Evolutionary conservation across 2,888 invertebrate species (phyloP), one percentile per base, ranked within the genome.

Genomic region (Limnephilus marmoratus): DNA sequence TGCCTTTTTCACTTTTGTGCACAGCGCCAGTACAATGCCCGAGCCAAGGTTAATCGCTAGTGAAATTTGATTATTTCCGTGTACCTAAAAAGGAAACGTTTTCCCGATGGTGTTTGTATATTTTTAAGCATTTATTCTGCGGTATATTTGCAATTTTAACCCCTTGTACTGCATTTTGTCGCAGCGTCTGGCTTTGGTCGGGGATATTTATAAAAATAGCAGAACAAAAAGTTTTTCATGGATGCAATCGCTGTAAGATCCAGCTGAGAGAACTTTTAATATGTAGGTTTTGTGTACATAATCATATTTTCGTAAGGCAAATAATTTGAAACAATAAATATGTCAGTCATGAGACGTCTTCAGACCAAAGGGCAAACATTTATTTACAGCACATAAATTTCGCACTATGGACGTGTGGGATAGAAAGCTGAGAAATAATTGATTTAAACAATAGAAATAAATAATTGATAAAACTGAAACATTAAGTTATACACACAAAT

Each of bases 11-110:
- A 29, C 31, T 29, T 83, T 82, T 31, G 45, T 29, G 29, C 82
- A 83, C 83, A 83, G 24, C n/a, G 24, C 90, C 29, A 41, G 3
- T 29, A 68, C 68, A 45, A 90, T 0, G 68, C 82, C 68, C 80
- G 49, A 41, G 37, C n/a, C 53, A 81, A 41, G 91, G 41, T 85
- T 91, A 91, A 91, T 92, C 91, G 91, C 89, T 91, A n/a, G 91
- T 85, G 45, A 91, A 89, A 91, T 92, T 82, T 89, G 85, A 82
- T 91, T 90, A 81, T 92, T 90, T 81, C 81, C 81, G 5, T 45
- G 81, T 82, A 45, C 45, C 12, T 45, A 82, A 45, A 49, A 31
- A 49, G 49, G 9, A 82, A 82, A 41, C 4, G 13, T 11, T 31
- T 24, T 31, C 49, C 41, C 49, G 45, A 41, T 49, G 29, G 37